phyloP scores from a whole-genome alignment of 2,113 vertebrate genomes.

The Hipposideros armiger region DNA sequence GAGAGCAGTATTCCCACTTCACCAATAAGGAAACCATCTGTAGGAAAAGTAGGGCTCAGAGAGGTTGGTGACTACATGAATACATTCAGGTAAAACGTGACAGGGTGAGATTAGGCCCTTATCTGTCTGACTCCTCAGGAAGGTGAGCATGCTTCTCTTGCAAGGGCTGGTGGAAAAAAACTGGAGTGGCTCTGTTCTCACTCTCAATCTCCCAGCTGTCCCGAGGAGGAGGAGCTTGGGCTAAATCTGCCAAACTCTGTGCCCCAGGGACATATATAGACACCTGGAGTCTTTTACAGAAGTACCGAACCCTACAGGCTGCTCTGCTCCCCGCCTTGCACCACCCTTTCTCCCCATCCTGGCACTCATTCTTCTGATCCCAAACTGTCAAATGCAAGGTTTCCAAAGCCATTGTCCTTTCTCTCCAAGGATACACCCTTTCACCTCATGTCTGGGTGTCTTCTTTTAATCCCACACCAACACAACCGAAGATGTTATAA shows the following conservation, averaged over 20 bases:
- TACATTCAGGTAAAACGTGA: not conserved
- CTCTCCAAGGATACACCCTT: not conserved
- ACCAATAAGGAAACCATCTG: not conserved
- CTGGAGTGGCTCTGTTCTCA: not conserved
- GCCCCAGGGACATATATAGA: not conserved
- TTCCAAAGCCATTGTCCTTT: not conserved
- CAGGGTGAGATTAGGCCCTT: not conserved
- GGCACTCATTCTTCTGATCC: not conserved
- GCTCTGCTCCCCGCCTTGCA: not conserved
- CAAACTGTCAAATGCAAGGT: not conserved
- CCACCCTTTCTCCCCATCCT: not conserved
- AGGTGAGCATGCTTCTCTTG: not conserved
- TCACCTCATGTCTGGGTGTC: not conserved
- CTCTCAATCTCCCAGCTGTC: not conserved
- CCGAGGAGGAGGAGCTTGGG: not conserved
- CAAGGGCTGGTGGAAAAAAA: not conserved
- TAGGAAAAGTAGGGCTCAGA: not conserved
- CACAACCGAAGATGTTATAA: not conserved
- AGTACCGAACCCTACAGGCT: rapidly evolving
- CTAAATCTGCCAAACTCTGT: not conserved
- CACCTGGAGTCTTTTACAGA: not conserved
- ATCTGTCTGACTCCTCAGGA: not conserved
- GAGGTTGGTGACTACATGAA: not conserved
- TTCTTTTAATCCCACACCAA: not conserved
- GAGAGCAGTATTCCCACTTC: not conserved